Conservation (phyloP, 2,113 vertebrate genomes). For the Catharus fuscescens region DNA sequence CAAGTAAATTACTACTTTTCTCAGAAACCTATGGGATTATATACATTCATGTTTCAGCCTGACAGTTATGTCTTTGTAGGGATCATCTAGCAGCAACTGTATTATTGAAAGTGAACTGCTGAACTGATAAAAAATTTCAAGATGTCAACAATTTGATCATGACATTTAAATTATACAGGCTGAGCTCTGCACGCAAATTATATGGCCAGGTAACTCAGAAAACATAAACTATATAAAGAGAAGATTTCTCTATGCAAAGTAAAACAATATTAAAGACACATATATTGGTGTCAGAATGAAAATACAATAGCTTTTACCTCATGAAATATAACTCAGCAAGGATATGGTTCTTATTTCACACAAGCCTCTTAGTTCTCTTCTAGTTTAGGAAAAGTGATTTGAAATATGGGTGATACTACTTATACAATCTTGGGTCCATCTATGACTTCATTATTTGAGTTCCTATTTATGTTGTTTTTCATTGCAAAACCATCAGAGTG, state of each 20-base stretch:
- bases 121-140: background rate
- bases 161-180: background rate
- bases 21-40: background rate
- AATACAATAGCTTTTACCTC: background rate
- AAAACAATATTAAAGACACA: background rate
- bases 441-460: background rate
- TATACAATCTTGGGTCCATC: accelerated
- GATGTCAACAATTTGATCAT: background rate
- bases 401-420: background rate
- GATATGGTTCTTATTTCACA: background rate
- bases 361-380: background rate
- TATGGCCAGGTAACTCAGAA: background rate
- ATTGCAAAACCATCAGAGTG: background rate
- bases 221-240: background rate
- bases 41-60: background rate
- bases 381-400: background rate
- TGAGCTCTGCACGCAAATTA: background rate
- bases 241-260: background rate
- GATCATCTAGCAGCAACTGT: background rate
- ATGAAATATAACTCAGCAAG: background rate
- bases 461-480: background rate
- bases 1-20: background rate
- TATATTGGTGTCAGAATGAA: background rate
- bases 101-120: background rate
- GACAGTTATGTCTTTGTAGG: background rate